phyloP scores from a whole-genome alignment of 2,113 vertebrate species.

The Archilochus colubris region DNA sequence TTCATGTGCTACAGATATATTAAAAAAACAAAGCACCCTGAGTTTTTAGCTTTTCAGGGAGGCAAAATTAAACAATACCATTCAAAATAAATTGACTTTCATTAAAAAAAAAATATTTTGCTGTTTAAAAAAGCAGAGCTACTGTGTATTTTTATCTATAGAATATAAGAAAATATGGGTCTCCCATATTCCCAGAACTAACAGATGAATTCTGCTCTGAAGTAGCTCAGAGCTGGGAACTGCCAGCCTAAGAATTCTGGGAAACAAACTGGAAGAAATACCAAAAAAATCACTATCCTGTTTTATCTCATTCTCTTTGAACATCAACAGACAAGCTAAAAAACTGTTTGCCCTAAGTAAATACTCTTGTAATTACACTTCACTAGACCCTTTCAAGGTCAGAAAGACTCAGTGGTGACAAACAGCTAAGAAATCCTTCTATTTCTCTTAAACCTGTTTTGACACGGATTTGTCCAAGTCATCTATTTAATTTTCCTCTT shows the following conservation, averaged over 20 bases:
- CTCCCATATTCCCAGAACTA: background rate
- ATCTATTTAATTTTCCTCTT: background rate
- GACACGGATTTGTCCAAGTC: rapidly evolving
- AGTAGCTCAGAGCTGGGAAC: background rate
- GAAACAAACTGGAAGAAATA: background rate
- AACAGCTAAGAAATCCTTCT: background rate
- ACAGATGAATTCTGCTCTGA: background rate
- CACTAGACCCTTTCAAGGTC: background rate
- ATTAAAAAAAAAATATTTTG: background rate
- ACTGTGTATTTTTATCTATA: background rate
- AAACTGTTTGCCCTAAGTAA: background rate
- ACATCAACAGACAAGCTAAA: background rate
- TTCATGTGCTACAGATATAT: background rate
- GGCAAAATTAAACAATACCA: background rate
- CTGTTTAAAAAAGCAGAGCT: background rate
- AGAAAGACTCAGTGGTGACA: background rate
- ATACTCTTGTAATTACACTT: background rate
- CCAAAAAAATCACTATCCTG: background rate
- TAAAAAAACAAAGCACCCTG: background rate
- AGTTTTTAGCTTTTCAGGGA: background rate
- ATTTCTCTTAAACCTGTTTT: background rate
- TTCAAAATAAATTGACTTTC: background rate
- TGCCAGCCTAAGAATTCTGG: background rate
- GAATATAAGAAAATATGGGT: background rate
- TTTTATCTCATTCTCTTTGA: background rate